phyloP scores from a whole-genome alignment of 2,888 invertebrate genomes.

The Nomada fabriciana region DNA sequence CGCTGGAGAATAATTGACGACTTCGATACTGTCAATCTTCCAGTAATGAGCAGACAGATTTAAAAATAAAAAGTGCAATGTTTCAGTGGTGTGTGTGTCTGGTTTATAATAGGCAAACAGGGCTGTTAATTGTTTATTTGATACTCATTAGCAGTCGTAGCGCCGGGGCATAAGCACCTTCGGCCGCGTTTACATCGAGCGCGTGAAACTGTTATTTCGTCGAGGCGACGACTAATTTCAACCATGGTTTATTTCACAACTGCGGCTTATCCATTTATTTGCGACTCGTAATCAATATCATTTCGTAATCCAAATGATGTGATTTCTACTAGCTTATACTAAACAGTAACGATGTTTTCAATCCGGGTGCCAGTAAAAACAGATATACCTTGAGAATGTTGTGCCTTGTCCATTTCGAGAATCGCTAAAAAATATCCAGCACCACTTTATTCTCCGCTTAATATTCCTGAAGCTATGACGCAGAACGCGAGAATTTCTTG shows the following conservation, averaged over 20 bases:
- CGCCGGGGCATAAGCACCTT: slow-evolving; percentile 24
- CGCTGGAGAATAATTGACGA: slow-evolving; percentile 53
- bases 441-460: background rate
- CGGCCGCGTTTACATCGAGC: slow-evolving; percentile 10
- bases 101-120: slow-evolving; percentile 22
- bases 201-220: slow-evolving; percentile 4
- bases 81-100: background rate
- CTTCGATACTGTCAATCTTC: slow-evolving; percentile 55
- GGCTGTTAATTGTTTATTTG: slow-evolving; percentile 57
- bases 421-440: too few species aligned
- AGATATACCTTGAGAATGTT: background rate
- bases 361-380: background rate
- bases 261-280: slow-evolving; percentile 10
- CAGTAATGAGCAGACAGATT: slow-evolving; percentile 53
- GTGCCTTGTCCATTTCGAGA: too few species aligned
- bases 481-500: background rate
- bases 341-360: background rate
- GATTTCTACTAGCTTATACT: background rate
- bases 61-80: slow-evolving; percentile 58
- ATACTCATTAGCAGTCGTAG: slow-evolving; percentile 48
- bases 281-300: background rate
- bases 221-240: background rate
- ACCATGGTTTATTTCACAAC: slow-evolving; percentile 8
- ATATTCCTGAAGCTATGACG: too few species aligned
- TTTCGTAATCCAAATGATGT: background rate